Conservation (phyloP, 64 coral and sea anemone genomes). For the Pachyseris speciosa region DNA sequence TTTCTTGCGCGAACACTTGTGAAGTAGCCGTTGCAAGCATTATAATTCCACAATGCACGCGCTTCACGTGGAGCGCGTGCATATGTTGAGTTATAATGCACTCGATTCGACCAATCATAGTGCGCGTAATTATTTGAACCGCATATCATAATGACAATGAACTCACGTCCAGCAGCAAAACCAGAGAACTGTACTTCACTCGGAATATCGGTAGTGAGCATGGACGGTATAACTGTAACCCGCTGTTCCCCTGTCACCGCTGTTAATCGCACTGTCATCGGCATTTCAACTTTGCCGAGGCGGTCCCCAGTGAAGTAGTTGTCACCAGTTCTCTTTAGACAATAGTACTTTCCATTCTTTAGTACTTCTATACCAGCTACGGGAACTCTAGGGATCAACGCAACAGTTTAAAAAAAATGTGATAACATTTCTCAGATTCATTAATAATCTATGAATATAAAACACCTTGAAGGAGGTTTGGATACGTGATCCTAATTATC, state of each 20-base stretch:
- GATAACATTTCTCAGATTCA: too few relatives aligned
- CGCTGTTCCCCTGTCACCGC: conserved; percentile 72
- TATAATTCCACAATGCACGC: too few relatives aligned
- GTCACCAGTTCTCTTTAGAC: conserved; percentile 71
- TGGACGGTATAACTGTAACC: conserved; percentile 23
- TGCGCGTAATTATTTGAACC: too few relatives aligned
- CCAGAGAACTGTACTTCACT: conserved; percentile 77
- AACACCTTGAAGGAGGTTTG: too few relatives aligned
- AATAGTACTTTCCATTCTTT: conserved; percentile 74
- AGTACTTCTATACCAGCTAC: conserved; percentile 81
- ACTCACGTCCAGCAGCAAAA: conserved; percentile 56
- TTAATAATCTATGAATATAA: too few relatives aligned
- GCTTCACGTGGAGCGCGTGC: too few relatives aligned
- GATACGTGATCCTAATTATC: too few relatives aligned
- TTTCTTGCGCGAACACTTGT: too few relatives aligned
- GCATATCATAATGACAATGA: too few relatives aligned
- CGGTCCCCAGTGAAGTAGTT: conserved; percentile 68
- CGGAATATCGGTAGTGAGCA: conserved; percentile 29
- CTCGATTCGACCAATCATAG: too few relatives aligned
- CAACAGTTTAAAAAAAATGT: neutral
- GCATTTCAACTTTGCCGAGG: conserved; percentile 66
- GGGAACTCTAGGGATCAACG: conserved; percentile 47
- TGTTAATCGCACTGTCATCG: conserved; percentile 76
- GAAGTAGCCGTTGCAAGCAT: too few relatives aligned
- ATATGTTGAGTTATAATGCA: too few relatives aligned